A percentile compares a stretch with the other conserved stretches of the same genome.
Conservation (phyloP, 1,140 invertebrate species). For the Leguminivora glycinivorella region DNA sequence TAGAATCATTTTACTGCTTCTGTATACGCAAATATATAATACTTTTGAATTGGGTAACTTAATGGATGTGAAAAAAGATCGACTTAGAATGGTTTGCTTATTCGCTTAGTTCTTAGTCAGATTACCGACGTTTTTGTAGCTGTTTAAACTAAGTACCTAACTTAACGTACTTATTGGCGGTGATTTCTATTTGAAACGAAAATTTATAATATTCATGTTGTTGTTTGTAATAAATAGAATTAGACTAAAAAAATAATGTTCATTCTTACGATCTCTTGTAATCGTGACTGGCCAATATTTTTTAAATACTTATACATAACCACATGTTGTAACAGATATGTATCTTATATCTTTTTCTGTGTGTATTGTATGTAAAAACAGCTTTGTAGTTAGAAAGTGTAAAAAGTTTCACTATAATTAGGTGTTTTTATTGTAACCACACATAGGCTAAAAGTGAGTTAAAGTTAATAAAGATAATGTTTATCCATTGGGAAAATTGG, state of each 20-base stretch:
- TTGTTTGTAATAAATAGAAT: constrained; percentile 42
- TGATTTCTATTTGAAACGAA: constrained; percentile 53
- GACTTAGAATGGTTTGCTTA: constrained; percentile 25
- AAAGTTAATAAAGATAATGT: constrained; percentile 34
- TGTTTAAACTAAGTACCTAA: neutral
- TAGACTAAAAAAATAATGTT: constrained; percentile 40
- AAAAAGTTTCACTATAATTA: constrained; percentile 44
- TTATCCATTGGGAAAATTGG: constrained; percentile 36
- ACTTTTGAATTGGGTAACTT: constrained; percentile 12
- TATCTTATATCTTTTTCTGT: constrained; percentile 50
- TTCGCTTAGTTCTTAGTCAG: constrained; percentile 17
- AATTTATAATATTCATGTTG: constrained; percentile 54
- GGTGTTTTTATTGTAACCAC: constrained; percentile 29
- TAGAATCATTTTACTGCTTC: constrained; percentile 20
- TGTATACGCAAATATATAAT: constrained; percentile 20
- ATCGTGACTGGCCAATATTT: constrained; percentile 48
- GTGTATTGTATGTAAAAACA: constrained; percentile 59
- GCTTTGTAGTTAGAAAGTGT: constrained; percentile 62
- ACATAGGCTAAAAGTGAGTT: constrained; percentile 25
- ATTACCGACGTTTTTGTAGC: constrained; percentile 1
- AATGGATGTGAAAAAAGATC: constrained; percentile 19
- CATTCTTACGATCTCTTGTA: constrained; percentile 43
- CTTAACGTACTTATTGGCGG: neutral
- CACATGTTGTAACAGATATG: constrained; percentile 38
- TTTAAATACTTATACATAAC: constrained; percentile 37